phyloP scores from a whole-genome alignment of 1,140 invertebrate genomes.

The Pseudomyrmex concolor region DNA sequence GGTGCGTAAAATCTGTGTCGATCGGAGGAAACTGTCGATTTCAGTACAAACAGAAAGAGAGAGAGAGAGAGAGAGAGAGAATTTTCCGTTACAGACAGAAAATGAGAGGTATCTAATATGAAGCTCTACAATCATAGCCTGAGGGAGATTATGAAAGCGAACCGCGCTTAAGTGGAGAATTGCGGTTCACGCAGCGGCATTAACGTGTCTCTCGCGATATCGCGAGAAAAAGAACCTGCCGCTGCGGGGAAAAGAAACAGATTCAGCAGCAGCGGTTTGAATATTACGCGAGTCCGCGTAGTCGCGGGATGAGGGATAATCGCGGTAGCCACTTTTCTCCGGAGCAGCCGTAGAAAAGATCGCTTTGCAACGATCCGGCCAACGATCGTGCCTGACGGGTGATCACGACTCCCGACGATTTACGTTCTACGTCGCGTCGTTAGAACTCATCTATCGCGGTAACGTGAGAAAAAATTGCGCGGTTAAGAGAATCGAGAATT shows the following conservation, averaged over 20 bases:
- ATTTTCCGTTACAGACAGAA: background rate
- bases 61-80: background rate
- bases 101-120: constrained; percentile 16
- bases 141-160: constrained; percentile 46
- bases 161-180: constrained; percentile 27
- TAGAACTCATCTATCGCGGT: background rate
- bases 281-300: constrained; percentile 2
- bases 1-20: too few relatives aligned
- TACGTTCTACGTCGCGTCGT: constrained; percentile 23
- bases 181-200: constrained; percentile 36
- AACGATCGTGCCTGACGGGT: constrained; percentile 38
- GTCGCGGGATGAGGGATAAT: constrained; percentile 10
- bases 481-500: constrained; percentile 29
- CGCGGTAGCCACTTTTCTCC: constrained; percentile 13
- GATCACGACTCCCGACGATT: constrained; percentile 47
- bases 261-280: constrained; percentile 2
- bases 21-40: too few relatives aligned
- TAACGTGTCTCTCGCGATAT: constrained; percentile 34
- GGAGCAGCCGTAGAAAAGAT: constrained; percentile 24
- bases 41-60: too few relatives aligned
- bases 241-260: constrained; percentile 5
- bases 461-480: background rate
- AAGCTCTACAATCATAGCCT: constrained; percentile 12
- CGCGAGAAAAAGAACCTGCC: constrained; percentile 48
- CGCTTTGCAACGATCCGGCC: background rate